These are phyloP conservation scores for Orthosia gracilis DNA, from an alignment of 2,888 invertebrate genomes.

Conservation along the genomic window DNA sequence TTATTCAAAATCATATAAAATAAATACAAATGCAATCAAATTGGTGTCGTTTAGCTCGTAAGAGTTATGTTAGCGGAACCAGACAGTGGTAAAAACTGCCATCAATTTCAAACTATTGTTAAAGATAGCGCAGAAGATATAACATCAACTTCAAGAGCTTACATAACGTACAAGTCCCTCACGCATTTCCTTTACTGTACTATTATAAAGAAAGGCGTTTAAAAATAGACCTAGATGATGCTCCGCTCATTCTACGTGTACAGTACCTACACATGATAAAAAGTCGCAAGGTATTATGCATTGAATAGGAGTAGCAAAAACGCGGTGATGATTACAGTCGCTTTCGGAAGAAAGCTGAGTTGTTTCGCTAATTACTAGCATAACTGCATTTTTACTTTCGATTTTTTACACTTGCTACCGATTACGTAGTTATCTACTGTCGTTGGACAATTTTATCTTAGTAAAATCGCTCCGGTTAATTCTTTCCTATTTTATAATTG, in stretches of 20 bases:
- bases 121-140: conserved; percentile 6
- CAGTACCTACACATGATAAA: conserved; percentile 37
- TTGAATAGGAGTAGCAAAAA: conserved; percentile 62
- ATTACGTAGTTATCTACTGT: conserved; percentile 34
- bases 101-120: conserved; percentile 26
- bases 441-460: conserved; percentile 18
- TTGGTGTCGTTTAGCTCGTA: neutral
- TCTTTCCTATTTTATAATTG: neutral
- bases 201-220: conserved; percentile 18
- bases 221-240: conserved; percentile 29
- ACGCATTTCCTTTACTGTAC: conserved; percentile 45
- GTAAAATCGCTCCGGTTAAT: neutral
- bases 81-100: conserved; percentile 11
- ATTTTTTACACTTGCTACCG: conserved; percentile 51
- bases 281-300: conserved; percentile 55
- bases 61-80: conserved; percentile 22
- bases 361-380: conserved; percentile 58
- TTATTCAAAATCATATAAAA: conserved; percentile 7
- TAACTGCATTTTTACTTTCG: conserved; percentile 64
- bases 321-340: conserved; percentile 55
- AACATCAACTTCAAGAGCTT: conserved; percentile 39
- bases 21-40: neutral
- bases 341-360: conserved; percentile 65
- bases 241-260: conserved; percentile 17
- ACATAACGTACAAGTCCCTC: conserved; percentile 41